Percentiles rank a stretch among this genome's conserved stretches.
phyloP scores from a whole-genome alignment of 2,888 invertebrate species.

The Pterobdella sp. region DNA sequence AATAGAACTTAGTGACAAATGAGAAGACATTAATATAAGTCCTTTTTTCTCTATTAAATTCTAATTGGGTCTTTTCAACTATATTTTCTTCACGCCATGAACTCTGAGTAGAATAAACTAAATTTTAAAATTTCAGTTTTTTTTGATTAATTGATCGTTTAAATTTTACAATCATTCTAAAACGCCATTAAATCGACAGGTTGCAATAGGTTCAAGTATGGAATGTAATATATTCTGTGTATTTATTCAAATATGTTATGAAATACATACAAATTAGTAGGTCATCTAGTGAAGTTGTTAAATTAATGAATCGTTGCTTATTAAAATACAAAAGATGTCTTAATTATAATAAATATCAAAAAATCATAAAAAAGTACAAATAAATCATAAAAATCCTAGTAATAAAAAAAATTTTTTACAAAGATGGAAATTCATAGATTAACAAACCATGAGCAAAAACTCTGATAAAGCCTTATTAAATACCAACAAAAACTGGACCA shows the following conservation, averaged over 20 bases:
- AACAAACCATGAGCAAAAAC: too few species aligned
- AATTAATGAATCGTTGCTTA: neutral
- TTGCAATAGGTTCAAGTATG: neutral
- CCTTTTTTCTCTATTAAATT: too few species aligned
- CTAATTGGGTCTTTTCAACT: too few species aligned
- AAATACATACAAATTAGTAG: neutral
- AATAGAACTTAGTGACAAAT: too few species aligned
- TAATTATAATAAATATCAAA: neutral
- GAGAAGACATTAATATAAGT: too few species aligned
- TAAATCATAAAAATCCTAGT: too few species aligned
- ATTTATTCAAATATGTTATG: neutral
- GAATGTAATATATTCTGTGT: neutral
- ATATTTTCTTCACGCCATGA: too few species aligned
- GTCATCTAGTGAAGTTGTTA: conserved; percentile 5
- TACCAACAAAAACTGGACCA: too few species aligned
- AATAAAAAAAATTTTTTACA: too few species aligned
- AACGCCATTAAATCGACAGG: neutral
- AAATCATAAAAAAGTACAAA: too few species aligned
- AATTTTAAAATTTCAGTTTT: neutral
- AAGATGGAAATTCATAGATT: too few species aligned
- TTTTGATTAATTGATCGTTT: neutral
- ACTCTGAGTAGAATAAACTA: neutral
- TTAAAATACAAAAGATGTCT: neutral
- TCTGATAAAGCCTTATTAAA: too few species aligned
- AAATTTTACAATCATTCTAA: neutral